phyloP scores from a whole-genome alignment of 2,113 vertebrate species.

The Xerus inauris region DNA sequence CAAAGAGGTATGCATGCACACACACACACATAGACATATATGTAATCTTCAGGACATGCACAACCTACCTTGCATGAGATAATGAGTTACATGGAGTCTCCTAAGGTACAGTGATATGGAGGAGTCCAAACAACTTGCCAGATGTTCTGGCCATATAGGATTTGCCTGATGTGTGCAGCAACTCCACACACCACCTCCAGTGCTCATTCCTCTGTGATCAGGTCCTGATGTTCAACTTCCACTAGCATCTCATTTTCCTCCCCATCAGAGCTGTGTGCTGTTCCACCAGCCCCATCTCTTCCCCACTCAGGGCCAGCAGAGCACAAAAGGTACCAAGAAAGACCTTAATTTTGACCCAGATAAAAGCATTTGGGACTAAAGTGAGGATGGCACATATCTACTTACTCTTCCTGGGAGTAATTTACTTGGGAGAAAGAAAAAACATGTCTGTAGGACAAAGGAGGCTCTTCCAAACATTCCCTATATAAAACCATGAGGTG shows the following conservation, averaged over 20 bases:
- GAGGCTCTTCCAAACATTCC: background rate
- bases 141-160: background rate
- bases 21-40: background rate
- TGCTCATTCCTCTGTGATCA: background rate
- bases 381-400: background rate
- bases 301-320: background rate
- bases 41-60: background rate
- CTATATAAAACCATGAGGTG: background rate
- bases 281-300: background rate
- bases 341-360: background rate
- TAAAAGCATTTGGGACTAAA: background rate
- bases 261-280: background rate
- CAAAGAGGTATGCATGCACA: background rate
- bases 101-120: background rate
- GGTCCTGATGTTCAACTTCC: background rate
- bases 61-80: background rate
- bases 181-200: background rate
- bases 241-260: background rate
- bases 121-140: background rate
- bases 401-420: background rate
- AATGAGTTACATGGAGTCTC: background rate
- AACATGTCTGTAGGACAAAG: background rate
- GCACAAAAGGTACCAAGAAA: too few species aligned
- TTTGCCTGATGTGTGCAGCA: background rate
- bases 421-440: background rate